phyloP scores from a whole-genome alignment of 2,888 invertebrate genomes.

The Aproaerema taeniolella region DNA sequence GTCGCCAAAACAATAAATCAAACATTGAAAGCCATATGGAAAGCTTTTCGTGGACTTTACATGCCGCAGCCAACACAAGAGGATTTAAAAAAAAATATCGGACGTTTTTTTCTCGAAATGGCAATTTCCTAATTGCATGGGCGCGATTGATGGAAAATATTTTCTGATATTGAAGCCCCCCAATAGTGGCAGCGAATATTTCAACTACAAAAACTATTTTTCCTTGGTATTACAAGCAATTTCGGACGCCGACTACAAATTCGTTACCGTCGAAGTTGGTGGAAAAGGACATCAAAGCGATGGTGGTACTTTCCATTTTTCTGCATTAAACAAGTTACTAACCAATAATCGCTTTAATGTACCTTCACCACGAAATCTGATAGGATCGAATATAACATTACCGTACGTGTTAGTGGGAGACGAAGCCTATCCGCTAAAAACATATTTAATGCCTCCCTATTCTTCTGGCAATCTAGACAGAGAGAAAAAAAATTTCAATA shows the following conservation, averaged over 20 bases:
- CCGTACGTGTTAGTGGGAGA: conserved; percentile 17
- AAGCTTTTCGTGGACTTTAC: not conserved
- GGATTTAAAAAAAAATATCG: conserved; percentile 16
- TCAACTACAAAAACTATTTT: not conserved
- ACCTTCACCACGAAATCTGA: conserved; percentile 9
- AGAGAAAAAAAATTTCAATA: conserved; percentile 18
- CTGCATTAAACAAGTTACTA: not conserved
- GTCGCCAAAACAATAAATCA: not conserved
- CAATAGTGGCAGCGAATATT: conserved; percentile 10
- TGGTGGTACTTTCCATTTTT: not conserved
- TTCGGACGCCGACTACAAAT: not conserved
- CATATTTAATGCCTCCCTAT: conserved; percentile 21
- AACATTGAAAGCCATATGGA: not conserved
- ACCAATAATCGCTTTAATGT: not conserved
- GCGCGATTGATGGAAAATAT: conserved; percentile 19
- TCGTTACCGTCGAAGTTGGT: not conserved
- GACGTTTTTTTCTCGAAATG: conserved; percentile 15
- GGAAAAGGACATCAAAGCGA: not conserved
- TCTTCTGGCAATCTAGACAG: conserved; percentile 10
- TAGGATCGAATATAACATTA: conserved; percentile 8
- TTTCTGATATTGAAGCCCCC: conserved; percentile 12
- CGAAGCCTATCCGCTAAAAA: conserved; percentile 23
- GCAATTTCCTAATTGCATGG: no score
- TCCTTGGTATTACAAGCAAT: not conserved
- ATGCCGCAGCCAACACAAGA: conserved; percentile 17